phyloP scores from a whole-genome alignment of 2,113 vertebrate species.

The Todiramphus saurophagus region DNA sequence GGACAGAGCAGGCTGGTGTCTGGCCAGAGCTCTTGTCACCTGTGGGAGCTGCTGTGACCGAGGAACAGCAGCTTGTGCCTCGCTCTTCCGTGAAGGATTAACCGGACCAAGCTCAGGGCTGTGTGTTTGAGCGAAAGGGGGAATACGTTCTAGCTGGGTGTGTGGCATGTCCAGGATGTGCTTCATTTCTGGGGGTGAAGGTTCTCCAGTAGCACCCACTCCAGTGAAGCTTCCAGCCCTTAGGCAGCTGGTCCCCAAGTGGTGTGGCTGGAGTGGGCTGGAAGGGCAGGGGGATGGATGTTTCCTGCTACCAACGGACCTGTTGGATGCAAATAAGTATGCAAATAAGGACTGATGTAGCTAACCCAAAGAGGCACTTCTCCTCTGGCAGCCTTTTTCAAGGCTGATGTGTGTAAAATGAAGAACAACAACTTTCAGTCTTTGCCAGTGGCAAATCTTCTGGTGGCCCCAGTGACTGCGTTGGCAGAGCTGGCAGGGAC shows the following conservation, averaged over 20 bases:
- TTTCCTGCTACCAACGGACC: not conserved
- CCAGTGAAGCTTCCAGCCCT: not conserved
- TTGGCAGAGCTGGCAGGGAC: not conserved
- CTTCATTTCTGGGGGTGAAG: not conserved
- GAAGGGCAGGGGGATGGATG: not conserved
- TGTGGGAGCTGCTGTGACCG: accelerated
- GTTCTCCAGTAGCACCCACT: not conserved
- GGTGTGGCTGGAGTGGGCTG: not conserved
- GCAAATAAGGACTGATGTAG: not conserved
- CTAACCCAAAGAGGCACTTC: not conserved
- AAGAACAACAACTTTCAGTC: not conserved
- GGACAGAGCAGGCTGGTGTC: not conserved
- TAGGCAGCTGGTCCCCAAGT: not conserved
- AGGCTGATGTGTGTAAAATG: not conserved
- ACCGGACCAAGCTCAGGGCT: not conserved
- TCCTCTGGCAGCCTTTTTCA: not conserved
- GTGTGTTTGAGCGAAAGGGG: not conserved
- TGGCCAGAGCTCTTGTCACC: not conserved
- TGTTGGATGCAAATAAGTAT: not conserved
- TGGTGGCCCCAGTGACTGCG: accelerated
- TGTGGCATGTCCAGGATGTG: accelerated
- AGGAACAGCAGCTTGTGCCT: not conserved
- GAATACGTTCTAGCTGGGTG: not conserved
- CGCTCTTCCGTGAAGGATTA: not conserved
- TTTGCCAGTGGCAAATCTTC: not conserved